Evolutionary conservation across 2,797 vertebrate genomes (phyloP).

Genomic region (Anas capensis): DNA sequence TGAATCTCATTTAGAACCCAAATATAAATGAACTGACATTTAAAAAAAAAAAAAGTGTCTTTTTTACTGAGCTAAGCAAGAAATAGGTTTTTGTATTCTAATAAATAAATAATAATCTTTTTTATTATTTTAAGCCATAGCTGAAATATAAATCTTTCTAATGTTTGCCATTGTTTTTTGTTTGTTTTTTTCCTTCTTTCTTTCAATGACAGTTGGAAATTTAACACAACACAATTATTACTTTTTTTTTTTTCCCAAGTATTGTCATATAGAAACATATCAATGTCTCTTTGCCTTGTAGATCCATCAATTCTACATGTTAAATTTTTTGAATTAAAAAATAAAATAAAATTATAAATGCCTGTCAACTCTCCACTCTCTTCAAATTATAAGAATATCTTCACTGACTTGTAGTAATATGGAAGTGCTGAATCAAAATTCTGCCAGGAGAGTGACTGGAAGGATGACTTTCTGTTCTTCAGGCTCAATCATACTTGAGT

Average conservation of each 20-base stretch:
- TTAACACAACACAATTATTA: background rate
- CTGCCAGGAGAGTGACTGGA: background rate
- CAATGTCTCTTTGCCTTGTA: background rate
- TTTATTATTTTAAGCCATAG: background rate
- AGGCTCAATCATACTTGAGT: background rate
- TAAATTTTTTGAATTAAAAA: background rate
- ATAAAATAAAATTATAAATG: background rate
- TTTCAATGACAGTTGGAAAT: background rate
- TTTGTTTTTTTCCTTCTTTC: background rate
- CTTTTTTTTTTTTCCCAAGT: background rate
- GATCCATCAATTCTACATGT: background rate
- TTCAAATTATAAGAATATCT: background rate
- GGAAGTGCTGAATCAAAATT: background rate
- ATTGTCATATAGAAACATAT: background rate
- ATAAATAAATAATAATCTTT: rapidly evolving
- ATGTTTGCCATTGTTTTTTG: background rate
- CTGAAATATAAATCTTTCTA: background rate
- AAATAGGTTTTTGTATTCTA: background rate
- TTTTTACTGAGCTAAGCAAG: background rate
- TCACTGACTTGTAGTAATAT: background rate
- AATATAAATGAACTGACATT: background rate
- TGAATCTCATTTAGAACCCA: background rate
- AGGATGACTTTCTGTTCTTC: background rate
- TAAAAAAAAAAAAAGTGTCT: background rate
- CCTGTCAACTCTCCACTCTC: background rate